Evolutionary conservation across 1,140 invertebrate genomes (phyloP), one percentile per base, ranked within the genome.

Genomic region (Tenebrio molitor): DNA sequence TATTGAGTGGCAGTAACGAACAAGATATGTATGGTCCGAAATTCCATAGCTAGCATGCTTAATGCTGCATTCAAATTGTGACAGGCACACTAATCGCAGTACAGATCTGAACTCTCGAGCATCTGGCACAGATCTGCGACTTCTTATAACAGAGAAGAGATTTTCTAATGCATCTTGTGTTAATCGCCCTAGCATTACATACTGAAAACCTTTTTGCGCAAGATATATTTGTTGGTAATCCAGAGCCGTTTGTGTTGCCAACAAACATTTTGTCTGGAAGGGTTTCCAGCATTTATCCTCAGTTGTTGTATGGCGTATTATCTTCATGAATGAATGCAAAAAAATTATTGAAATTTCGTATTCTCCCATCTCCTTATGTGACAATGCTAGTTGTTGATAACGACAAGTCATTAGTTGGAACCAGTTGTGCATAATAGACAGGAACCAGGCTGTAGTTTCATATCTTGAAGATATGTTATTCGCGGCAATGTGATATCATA

Each of bases 381-480:
- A 23, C 12, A 53, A 16, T 41, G 34, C 64, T 53, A 68, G 66
- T 12, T 68, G 41, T 41, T 46, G n/a, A n/a, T n/a, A n/a, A n/a
- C n/a, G n/a, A n/a, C n/a, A n/a, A 29, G n/a, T 68, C 39, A 50
- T 68, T 29, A 46, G 7, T 21, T 3, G 21, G 66, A 46, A 68
- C 39, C 66, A 68, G 12, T 50, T 50, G 15, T 68, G 19, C 19
- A 68, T 46, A 14, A 50, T n/a, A n/a, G n/a, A n/a, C n/a, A 68
- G 16, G 21, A 68, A 68, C 66, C 66, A 68, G 7, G 66, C 39
- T 46, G 66, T 68, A 19, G 66, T 68, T 23, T 10, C 23, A 50
- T 29, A 12, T 21, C 25, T 25, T 15, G 15, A 14, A 19, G 41
- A 14, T 23, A 68, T 46, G n/a, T 68, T 68, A 50, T 68, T 50